A percentile compares a stretch with the other conserved stretches of the same genome.
Evolutionary conservation across 2,113 vertebrate genomes (phyloP).

Genomic region (Madoqua kirkii): DNA sequence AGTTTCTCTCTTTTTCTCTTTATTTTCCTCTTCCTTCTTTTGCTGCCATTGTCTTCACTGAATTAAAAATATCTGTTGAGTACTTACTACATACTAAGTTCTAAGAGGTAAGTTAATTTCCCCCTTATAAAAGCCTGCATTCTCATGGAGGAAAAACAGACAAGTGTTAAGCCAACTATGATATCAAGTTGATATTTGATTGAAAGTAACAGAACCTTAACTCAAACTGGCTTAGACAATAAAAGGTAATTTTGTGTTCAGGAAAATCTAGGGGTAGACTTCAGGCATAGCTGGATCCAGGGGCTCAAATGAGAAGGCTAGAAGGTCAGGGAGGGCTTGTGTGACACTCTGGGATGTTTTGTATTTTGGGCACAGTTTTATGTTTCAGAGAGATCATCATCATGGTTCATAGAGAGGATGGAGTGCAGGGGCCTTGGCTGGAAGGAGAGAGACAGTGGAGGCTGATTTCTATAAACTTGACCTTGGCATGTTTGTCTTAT

Average conservation of each 20-base stretch:
- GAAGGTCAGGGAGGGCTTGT: background rate
- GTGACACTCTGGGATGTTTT: background rate
- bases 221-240: background rate
- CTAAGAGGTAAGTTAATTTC: background rate
- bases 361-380: background rate
- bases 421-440: background rate
- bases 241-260: background rate
- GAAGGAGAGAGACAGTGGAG: background rate
- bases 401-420: no score
- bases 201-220: background rate
- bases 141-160: background rate
- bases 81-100: background rate
- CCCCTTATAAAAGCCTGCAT: background rate
- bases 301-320: background rate
- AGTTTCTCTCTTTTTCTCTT: background rate
- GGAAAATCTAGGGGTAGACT: background rate
- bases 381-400: background rate
- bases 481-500: background rate
- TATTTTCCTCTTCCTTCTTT: background rate
- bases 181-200: background rate
- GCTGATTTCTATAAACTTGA: background rate
- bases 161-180: background rate
- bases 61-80: background rate
- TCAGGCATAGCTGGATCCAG: background rate
- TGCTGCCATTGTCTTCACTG: background rate